Evolutionary conservation across 2,113 vertebrate genomes (phyloP), one percentile per base, ranked within the genome.

Genomic region (Motacilla tschutschensis): DNA sequence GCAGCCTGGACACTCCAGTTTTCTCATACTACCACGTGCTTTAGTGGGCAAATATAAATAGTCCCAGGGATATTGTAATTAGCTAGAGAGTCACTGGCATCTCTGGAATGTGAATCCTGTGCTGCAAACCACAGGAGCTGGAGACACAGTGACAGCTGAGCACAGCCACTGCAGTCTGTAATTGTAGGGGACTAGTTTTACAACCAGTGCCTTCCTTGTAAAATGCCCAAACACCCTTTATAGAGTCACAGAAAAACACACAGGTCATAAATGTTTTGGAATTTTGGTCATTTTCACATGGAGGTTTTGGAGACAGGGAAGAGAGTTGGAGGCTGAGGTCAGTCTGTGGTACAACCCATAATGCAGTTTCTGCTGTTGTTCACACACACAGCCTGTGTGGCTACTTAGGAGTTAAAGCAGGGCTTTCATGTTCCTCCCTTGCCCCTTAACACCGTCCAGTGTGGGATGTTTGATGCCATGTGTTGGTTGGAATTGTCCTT

Each of bases 11-110:
- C 75, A 36, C 63, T 87, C 43, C 62, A 65, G 29, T 78, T 87
- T 58, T 90, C 76, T 77, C 28, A 60, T 36, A 8, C 31, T 63
- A 87, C 59, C 71, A 35, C 1, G 0, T 74, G 76, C 60, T 79
- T 75, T 74, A 80, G 36, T 58, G 54, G 53, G 22, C 25, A 89
- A 53, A 79, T 79, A 93, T 83, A 92, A 87, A 95, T 91, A 90
- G 77, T 28, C 17, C 28, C 71, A 87, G 48, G 41, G 93, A 89
- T 89, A 85, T 28, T 89, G 76, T 91, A 95, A 92, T 95, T 92
- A 92, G 84, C 71, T 79, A 14, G 57, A 70, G 79, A 88, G 60
- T 85, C 92, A 86, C 64, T 5, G 22, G 65, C 79, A 89, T 91
- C 79, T 89, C 55, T 64, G 91, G 93, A 92, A 94, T 86, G 75